Evolutionary conservation across 64 coral and sea anemone genomes (phyloP), one percentile per base, ranked within the genome.

Genomic region (Cladopsammia gracilis): DNA sequence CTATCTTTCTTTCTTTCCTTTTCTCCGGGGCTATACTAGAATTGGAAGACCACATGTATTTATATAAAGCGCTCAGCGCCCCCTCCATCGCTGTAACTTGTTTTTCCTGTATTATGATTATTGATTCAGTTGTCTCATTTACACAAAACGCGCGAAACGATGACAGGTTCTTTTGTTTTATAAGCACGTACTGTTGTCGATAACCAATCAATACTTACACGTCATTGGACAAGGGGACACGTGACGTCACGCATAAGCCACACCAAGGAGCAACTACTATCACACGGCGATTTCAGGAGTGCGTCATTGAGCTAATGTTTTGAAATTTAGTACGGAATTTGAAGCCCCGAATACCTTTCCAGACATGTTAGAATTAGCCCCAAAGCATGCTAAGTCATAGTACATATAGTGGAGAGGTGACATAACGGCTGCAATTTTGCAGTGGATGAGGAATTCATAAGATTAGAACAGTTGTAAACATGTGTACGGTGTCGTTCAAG

Each of bases 251-350:
- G 5, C 59, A 47, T 45, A 75, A 48, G 80, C 80, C 80, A 62
- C 80, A 84, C 80, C 80, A 84, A 84, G 80, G 80, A 62, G 62
- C 16, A 67, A 6, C 80, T 49, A 84, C 80, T 50, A 66, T 84
- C 43, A 84, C 80, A 68, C 62, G 62, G 8, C 18, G 14, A 83
- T 67, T 64, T 65, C 25, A 19, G 58, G 15, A 84, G 61, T 84
- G 80, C 80, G 80, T 84, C 80, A 84, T 62, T 19, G 80, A 11
- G 4, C 3, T 47, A 16, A 50, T 84, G 80, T 84, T 84, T 84
- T 84, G 80, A 84, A 84, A 84, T 68, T 68, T 51, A 51, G 60
- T 67, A 84, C 62, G 61, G 59, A 48, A 50, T 47, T 68, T 10
- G 61, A 84, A 84, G 18, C 7, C 45, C 10, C 18, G 62, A 67